phyloP scores from a whole-genome alignment of 2,113 vertebrate genomes.

The Calonectris borealis region DNA sequence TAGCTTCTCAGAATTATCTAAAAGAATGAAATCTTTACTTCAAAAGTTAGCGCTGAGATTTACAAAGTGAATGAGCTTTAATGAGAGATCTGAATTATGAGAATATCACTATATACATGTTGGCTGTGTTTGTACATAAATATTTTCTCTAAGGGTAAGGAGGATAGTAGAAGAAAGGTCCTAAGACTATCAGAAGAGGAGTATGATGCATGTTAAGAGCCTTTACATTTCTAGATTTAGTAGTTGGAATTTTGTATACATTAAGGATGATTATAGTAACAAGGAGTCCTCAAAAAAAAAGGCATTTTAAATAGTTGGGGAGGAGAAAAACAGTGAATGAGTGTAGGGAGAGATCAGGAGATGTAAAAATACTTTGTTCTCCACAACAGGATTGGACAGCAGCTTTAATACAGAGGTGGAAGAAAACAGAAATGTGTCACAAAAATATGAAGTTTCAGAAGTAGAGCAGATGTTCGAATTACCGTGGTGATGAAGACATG shows the following conservation, averaged over 20 bases:
- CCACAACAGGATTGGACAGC: background rate
- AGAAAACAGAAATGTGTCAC: background rate
- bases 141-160: slow-evolving; percentile 8
- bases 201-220: background rate
- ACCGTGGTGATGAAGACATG: background rate
- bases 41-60: background rate
- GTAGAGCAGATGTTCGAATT: background rate
- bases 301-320: background rate
- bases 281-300: background rate
- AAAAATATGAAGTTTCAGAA: background rate
- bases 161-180: background rate
- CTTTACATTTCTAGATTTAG: background rate
- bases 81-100: slow-evolving; percentile 8
- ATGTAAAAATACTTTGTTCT: background rate
- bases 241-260: background rate
- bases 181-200: background rate
- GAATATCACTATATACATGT: background rate
- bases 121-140: background rate
- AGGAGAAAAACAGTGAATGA: background rate
- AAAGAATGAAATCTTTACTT: slow-evolving; percentile 42
- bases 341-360: background rate
- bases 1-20: slow-evolving; percentile 39
- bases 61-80: slow-evolving; percentile 36
- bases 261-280: background rate
- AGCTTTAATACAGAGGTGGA: background rate